Evolutionary conservation across 2,113 vertebrate genomes (phyloP).

Genomic region (Hippocampus mohnikei): DNA sequence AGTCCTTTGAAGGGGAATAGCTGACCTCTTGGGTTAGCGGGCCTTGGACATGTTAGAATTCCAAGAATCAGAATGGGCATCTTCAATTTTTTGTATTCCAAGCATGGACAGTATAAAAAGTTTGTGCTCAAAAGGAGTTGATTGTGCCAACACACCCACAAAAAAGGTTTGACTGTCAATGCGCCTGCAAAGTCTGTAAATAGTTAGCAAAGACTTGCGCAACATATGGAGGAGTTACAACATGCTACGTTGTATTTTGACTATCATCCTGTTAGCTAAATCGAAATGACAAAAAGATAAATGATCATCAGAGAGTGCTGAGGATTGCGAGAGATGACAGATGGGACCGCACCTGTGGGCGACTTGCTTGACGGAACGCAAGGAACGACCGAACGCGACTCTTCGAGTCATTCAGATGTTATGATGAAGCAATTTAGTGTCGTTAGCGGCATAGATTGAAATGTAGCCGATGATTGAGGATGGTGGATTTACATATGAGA

Average conservation of each 20-base stretch:
- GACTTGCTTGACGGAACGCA: constrained; percentile 47
- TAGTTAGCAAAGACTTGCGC: constrained; percentile 27
- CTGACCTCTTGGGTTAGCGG: too few species aligned
- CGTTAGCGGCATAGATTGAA: constrained; percentile 56
- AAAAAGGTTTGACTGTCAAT: too few species aligned
- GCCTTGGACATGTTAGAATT: too few species aligned
- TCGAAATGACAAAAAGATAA: constrained; percentile 18
- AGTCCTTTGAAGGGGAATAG: too few species aligned
- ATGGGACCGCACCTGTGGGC: constrained; percentile 60
- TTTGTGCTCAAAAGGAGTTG: too few species aligned
- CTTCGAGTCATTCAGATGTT: constrained; percentile 43
- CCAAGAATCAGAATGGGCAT: too few species aligned
- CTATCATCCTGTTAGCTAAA: constrained; percentile 60
- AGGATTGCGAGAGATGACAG: constrained; percentile 49
- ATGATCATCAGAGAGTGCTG: constrained; percentile 48
- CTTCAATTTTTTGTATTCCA: too few species aligned
- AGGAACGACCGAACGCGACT: constrained; percentile 36
- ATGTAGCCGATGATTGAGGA: constrained; percentile 44
- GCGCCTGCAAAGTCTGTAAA: constrained; percentile 27
- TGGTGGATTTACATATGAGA: constrained; percentile 55
- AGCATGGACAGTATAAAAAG: too few species aligned
- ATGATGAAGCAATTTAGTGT: constrained; percentile 49
- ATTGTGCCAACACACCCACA: too few species aligned
- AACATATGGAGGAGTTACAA: constrained; percentile 35
- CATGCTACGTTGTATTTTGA: constrained; percentile 39